Evolutionary conservation across 2,888 invertebrate genomes (phyloP).

Genomic region (Polydrusus pterygomalis): DNA sequence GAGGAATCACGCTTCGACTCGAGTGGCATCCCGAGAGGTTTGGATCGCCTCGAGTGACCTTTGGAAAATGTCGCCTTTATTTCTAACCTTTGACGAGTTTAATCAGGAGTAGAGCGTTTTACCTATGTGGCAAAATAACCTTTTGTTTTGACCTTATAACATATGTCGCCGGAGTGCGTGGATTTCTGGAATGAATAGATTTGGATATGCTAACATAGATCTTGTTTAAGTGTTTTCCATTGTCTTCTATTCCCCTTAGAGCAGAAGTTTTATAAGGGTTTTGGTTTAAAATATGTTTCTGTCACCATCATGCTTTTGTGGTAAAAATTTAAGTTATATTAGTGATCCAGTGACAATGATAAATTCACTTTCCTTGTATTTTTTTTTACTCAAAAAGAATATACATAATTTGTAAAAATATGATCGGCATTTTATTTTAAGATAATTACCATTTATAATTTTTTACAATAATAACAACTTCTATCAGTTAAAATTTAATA

Average conservation of each 20-base stretch:
- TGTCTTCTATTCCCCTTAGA: background rate
- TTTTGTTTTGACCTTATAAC: slow-evolving; percentile 60
- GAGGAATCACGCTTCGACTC: slow-evolving; percentile 46
- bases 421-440: too few species aligned
- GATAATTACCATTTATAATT: too few species aligned
- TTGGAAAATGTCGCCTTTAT: slow-evolving; percentile 59
- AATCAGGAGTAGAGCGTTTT: slow-evolving; percentile 59
- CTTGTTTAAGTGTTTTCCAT: background rate
- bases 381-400: too few species aligned
- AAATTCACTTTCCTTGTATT: too few species aligned
- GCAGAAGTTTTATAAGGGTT: background rate
- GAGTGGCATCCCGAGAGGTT: slow-evolving; percentile 39
- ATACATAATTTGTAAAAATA: too few species aligned
- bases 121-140: slow-evolving; percentile 61
- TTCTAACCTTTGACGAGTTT: slow-evolving; percentile 60
- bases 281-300: background rate
- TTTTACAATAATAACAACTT: too few species aligned
- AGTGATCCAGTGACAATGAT: too few species aligned
- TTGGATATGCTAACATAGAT: slow-evolving; percentile 29
- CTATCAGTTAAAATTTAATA: too few species aligned
- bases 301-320: too few species aligned
- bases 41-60: slow-evolving; percentile 57
- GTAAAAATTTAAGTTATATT: too few species aligned
- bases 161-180: slow-evolving; percentile 50
- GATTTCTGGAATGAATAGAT: slow-evolving; percentile 47